These are phyloP conservation scores for Orchesella flavescens DNA, from an alignment of 2,888 invertebrate genomes.

Conservation along the genomic window DNA sequence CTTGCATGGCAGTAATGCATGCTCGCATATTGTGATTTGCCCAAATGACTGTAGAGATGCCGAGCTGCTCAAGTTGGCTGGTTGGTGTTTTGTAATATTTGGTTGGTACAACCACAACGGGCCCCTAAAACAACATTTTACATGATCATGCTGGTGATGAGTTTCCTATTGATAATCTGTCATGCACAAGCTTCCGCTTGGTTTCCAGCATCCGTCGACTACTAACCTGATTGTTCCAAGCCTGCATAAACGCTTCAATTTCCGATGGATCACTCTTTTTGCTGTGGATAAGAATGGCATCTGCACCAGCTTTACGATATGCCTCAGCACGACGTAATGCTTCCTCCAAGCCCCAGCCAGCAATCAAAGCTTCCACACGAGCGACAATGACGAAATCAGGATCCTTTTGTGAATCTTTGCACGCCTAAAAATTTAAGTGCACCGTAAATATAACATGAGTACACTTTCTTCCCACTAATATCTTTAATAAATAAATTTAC, in stretches of 20 bases:
- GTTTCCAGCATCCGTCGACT: neutral
- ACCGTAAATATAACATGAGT: neutral
- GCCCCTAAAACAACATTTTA: conserved; percentile 74
- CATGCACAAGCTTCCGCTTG: neutral
- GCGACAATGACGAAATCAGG: conserved; percentile 76
- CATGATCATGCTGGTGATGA: no score
- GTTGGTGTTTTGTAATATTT: conserved; percentile 75
- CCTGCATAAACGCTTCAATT: conserved; percentile 75
- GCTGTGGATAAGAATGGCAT: conserved; percentile 76
- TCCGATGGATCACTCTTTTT: conserved; percentile 75
- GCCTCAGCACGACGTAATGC: conserved; percentile 73
- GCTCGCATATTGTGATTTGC: conserved; percentile 75
- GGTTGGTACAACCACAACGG: conserved; percentile 76
- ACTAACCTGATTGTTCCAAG: conserved; percentile 75
- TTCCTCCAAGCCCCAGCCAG: conserved; percentile 73
- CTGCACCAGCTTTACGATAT: conserved; percentile 74
- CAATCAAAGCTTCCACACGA: conserved; percentile 75
- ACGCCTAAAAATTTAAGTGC: conserved; percentile 73
- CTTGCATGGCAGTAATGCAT: conserved; percentile 75
- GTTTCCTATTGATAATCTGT: neutral
- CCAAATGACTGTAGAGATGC: conserved; percentile 75
- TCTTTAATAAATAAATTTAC: conserved; percentile 67
- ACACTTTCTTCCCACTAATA: neutral
- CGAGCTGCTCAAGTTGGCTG: conserved; percentile 74
- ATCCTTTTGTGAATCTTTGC: conserved; percentile 75